Conservation (phyloP, 2,113 vertebrate genomes). For the Azemiops feae region DNA sequence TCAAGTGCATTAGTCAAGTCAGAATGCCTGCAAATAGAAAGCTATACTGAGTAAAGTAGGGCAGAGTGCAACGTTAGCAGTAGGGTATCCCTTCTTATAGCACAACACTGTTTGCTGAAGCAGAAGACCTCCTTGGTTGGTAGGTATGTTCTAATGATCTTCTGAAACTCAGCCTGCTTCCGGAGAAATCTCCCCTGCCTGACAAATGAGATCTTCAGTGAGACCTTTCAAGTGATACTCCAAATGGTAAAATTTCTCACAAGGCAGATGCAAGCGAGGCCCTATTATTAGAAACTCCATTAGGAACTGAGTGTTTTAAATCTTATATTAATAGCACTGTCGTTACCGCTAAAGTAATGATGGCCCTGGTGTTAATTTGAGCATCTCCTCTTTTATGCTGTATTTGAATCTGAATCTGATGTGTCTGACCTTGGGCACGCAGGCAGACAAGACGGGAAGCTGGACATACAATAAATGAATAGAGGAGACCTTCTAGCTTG, state of each 20-base stretch:
- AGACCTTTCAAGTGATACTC: not conserved
- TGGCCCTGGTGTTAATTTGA: not conserved
- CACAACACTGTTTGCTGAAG: not conserved
- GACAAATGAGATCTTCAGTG: not conserved
- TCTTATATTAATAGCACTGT: not conserved
- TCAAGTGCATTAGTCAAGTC: not conserved
- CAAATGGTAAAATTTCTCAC: not conserved
- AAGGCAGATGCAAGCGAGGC: not conserved
- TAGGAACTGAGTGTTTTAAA: not conserved
- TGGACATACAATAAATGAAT: no score
- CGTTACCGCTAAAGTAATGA: not conserved
- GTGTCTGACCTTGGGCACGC: not conserved
- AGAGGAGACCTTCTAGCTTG: not conserved
- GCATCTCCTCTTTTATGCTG: not conserved
- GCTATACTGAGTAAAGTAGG: not conserved
- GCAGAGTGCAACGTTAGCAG: not conserved
- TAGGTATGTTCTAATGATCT: not conserved
- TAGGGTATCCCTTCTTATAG: not conserved
- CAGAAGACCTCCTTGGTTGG: not conserved
- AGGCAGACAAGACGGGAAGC: no score
- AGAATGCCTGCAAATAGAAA: not conserved
- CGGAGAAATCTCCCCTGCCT: not conserved
- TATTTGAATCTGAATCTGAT: not conserved
- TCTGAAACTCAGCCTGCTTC: not conserved
- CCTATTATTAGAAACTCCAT: not conserved